A percentile compares a stretch with the other conserved stretches of the same genome.
phyloP scores from a whole-genome alignment of 1,140 invertebrate genomes.

The Zeugodacus cucurbitae region DNA sequence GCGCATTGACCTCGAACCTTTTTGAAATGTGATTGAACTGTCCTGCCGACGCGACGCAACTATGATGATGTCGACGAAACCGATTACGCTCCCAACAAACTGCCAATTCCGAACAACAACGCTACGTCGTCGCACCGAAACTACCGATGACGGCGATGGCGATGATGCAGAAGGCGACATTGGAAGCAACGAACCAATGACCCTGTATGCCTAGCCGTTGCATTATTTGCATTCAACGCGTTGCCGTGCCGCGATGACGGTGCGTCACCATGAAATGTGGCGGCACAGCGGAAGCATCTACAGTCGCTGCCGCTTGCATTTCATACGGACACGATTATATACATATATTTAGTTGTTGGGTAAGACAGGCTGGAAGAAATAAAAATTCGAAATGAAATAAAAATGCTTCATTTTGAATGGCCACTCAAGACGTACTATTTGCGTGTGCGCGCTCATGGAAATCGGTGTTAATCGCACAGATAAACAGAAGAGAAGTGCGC shows the following conservation, averaged over 20 bases:
- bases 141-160: neutral
- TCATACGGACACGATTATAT: neutral
- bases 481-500: slow-evolving; percentile 17
- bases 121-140: neutral
- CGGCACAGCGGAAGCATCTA: neutral
- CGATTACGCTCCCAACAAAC: too few relatives aligned
- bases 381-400: slow-evolving; percentile 3
- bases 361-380: neutral
- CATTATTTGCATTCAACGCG: slow-evolving; percentile 22
- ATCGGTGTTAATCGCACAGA: slow-evolving; percentile 32
- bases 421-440: neutral
- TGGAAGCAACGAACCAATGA: slow-evolving; percentile 30
- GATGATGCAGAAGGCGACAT: neutral
- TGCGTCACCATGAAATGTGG: neutral
- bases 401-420: slow-evolving; percentile 8
- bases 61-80: neutral
- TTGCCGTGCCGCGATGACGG: neutral
- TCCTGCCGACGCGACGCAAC: slow-evolving; percentile 19
- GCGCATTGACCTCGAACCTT: slow-evolving; percentile 63
- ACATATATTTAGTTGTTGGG: neutral
- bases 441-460: neutral
- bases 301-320: neutral
- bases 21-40: slow-evolving; percentile 64
- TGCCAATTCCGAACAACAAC: neutral
- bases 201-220: slow-evolving; percentile 9